phyloP scores from a whole-genome alignment of 1,140 invertebrate species.

The Stratiolaelaps scimitus region DNA sequence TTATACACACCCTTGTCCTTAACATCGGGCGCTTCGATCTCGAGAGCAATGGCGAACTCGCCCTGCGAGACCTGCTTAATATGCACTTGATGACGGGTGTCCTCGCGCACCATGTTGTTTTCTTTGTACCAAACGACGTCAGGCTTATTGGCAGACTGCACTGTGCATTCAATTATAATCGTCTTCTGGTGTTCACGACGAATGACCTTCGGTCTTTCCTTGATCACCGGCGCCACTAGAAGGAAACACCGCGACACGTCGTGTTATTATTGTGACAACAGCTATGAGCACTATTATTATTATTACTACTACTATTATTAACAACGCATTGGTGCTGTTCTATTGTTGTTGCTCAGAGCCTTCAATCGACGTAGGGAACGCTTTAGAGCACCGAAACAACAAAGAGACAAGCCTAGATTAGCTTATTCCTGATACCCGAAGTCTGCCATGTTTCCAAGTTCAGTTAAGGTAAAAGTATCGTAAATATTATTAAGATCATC shows the following conservation, averaged over 20 bases:
- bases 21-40: slow-evolving; percentile 53
- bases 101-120: slow-evolving; percentile 58
- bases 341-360: no score
- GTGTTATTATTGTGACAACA: neutral
- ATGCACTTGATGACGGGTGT: slow-evolving; percentile 56
- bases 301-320: no score
- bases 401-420: neutral
- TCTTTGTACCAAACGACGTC: slow-evolving; percentile 82
- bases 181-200: slow-evolving; percentile 76
- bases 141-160: slow-evolving; percentile 71
- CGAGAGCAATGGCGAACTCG: slow-evolving; percentile 38
- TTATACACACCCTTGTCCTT: slow-evolving; percentile 76
- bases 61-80: slow-evolving; percentile 47
- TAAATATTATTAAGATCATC: slow-evolving; percentile 38
- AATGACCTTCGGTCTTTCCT: slow-evolving; percentile 74
- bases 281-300: no score
- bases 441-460: neutral
- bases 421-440: neutral
- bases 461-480: neutral
- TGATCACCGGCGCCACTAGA: slow-evolving; percentile 79
- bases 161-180: slow-evolving; percentile 75
- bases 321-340: no score
- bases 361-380: no score
- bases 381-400: neutral
- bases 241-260: slow-evolving; percentile 33